Conservation (phyloP, 1,140 invertebrate genomes). For the Papilio glaucus region DNA sequence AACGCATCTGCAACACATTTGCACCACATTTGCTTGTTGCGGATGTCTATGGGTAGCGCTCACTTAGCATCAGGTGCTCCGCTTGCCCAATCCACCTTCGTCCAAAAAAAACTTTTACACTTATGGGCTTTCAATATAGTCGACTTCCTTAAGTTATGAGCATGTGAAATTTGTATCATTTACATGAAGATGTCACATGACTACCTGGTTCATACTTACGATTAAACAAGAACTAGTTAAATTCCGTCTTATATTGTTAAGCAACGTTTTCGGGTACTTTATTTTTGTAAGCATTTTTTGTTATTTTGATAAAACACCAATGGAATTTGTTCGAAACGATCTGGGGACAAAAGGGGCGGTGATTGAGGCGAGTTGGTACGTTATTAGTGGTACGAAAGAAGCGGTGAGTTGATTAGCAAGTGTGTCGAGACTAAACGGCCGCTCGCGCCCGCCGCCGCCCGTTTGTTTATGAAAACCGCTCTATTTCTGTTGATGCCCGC, state of each 20-base stretch:
- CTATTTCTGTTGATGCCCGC: slow-evolving; percentile 38
- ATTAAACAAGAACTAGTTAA: not conserved
- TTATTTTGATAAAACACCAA: not conserved
- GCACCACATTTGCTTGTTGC: no score
- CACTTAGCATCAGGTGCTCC: no score
- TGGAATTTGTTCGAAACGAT: slow-evolving; percentile 5
- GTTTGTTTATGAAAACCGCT: slow-evolving; percentile 41
- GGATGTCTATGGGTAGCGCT: no score
- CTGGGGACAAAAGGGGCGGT: slow-evolving; percentile 29
- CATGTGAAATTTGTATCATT: no score
- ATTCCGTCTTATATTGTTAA: not conserved
- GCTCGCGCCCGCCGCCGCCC: slow-evolving; percentile 32
- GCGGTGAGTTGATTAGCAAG: slow-evolving; percentile 48
- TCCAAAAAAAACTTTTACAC: no score
- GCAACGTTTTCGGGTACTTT: not conserved
- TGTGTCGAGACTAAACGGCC: slow-evolving; percentile 51
- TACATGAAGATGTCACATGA: no score
- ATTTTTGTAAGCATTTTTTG: not conserved
- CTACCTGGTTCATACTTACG: no score
- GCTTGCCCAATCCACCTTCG: no score
- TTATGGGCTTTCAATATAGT: no score
- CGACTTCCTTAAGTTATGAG: no score
- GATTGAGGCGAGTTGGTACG: not conserved
- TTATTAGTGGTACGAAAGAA: slow-evolving; percentile 28
- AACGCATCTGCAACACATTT: no score